Evolutionary conservation across 2,797 vertebrate species (phyloP).

Genomic region (Ispidina lecontei): DNA sequence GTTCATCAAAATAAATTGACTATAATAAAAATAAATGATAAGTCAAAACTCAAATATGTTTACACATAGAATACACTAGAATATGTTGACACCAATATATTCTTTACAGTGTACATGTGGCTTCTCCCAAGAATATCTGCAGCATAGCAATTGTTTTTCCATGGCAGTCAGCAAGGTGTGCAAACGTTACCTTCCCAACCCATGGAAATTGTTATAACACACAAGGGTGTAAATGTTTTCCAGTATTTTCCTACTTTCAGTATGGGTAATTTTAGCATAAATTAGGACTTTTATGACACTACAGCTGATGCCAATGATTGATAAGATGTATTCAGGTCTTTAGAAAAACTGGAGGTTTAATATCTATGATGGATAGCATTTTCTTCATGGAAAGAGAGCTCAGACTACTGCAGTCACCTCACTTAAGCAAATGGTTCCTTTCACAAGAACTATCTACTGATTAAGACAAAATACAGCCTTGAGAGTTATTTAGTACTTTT

Average conservation of each 20-base stretch:
- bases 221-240: neutral
- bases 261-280: neutral
- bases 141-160: neutral
- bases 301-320: neutral
- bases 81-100: neutral
- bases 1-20: conserved; percentile 92
- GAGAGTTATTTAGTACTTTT: neutral
- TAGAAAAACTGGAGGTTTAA: neutral
- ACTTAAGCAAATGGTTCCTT: neutral
- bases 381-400: neutral
- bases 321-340: neutral
- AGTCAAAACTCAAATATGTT: neutral
- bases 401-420: neutral
- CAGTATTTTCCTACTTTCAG: neutral
- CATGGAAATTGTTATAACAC: neutral
- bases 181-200: neutral
- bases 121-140: neutral
- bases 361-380: neutral
- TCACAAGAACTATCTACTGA: neutral
- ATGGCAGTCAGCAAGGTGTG: neutral
- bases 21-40: conserved; percentile 69
- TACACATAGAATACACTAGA: neutral
- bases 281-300: neutral
- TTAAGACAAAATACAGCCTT: neutral
- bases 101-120: neutral